phyloP scores from a whole-genome alignment of 2,888 invertebrate genomes.

The Iselma pallidipennis region DNA sequence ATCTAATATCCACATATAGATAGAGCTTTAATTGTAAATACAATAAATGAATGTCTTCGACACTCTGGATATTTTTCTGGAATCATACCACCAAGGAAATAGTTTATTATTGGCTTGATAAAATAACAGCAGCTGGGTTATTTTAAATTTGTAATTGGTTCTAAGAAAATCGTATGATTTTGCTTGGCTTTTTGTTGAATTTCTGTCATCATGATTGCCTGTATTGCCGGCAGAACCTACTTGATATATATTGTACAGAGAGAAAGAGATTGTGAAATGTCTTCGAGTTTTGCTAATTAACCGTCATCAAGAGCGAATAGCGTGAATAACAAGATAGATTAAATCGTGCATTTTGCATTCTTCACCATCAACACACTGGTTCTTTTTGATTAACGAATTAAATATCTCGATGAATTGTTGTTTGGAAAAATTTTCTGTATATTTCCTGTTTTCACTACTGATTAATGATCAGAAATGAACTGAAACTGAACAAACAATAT shows the following conservation, averaged over 20 bases:
- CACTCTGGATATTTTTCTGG: no score
- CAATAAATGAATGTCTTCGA: no score
- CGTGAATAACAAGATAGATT: constrained; percentile 15
- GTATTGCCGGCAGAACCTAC: not conserved
- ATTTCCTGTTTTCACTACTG: not conserved
- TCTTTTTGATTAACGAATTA: not conserved
- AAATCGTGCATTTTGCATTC: constrained; percentile 12
- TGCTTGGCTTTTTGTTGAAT: not conserved
- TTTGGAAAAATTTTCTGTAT: not conserved
- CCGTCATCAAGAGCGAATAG: constrained; percentile 6
- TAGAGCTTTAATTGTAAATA: no score
- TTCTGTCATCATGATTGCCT: not conserved
- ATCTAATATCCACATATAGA: no score
- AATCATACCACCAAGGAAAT: no score
- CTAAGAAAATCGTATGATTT: not conserved
- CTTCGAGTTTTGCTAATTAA: constrained; percentile 18
- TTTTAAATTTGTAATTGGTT: not conserved
- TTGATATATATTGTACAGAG: not conserved
- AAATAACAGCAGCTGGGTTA: no score
- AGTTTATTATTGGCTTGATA: not conserved
- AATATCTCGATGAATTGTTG: not conserved
- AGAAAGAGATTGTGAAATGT: constrained; percentile 7
- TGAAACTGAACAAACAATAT: not conserved
- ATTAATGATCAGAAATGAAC: not conserved
- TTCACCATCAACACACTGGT: constrained; percentile 1